Evolutionary conservation across 2,888 invertebrate genomes (phyloP), one percentile per base, ranked within the genome.

Genomic region (Philopedon plagiatum): DNA sequence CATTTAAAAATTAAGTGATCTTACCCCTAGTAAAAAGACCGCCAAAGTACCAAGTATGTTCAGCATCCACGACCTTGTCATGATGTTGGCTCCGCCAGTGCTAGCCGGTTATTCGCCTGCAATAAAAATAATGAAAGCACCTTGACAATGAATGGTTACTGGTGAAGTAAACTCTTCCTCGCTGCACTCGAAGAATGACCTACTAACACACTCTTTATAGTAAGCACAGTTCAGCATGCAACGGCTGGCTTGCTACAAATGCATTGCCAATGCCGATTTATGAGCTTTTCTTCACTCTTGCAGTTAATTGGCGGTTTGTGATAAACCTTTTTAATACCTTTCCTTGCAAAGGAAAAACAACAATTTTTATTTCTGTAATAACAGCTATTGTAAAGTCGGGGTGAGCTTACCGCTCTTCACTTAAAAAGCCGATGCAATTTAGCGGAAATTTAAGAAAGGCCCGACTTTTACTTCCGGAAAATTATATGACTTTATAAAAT

Each of bases 151-250:
- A 79, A 75, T 73, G 41, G 67, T 71, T 71, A 67, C 71, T 75
- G 76, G 74, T 58, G 15, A 74, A 71, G 72, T 71, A 69, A 71
- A 73, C 76, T 75, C 76, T 70, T 78, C 75, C 75, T 77, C 78
- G 80, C 82, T 83, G 81, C 81, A 81, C 81, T 82, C 80, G 79
- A 81, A 81, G 79, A 81, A 77, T 83, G 85, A 85, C 85, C 85
- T 75, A 85, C 84, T 85, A 82, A 85, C 85, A 85, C 80, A 85
- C 85, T 84, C 80, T 79, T 67, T 37, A 26, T 44, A 73, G 78
- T 76, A 79, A 80, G 81, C 81, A 81, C 81, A 82, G 83, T 83
- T 83, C 80, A 81, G 76, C 80, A 80, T 74, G 80, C 81, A 67
- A 18, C 65, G 61, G 34, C 54, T 46, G 51, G 51, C 65, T 34